Conservation (phyloP, 2,797 vertebrate species). For the Lemur catta region DNA sequence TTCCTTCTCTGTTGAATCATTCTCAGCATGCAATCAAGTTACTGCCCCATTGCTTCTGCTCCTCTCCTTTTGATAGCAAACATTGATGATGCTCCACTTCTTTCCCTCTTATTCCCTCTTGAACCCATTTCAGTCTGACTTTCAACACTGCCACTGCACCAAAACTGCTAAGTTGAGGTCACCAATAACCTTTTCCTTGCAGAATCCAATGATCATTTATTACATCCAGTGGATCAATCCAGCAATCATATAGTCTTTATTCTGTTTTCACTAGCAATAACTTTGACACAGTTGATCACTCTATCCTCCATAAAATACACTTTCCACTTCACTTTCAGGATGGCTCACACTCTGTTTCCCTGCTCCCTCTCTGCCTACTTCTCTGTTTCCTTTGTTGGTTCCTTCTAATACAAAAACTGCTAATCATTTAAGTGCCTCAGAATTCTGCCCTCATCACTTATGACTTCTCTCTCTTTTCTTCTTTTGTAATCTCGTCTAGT, state of each 20-base stretch:
- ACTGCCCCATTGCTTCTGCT: not conserved
- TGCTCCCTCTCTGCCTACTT: not conserved
- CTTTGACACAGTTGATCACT: not conserved
- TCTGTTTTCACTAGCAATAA: not conserved
- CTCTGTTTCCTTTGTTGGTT: not conserved
- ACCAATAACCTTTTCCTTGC: no score
- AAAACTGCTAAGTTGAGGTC: not conserved
- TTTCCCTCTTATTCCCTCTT: not conserved
- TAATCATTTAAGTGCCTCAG: not conserved
- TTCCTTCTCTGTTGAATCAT: not conserved
- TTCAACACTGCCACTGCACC: not conserved
- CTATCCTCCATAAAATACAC: not conserved
- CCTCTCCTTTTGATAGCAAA: not conserved
- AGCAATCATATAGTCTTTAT: no score
- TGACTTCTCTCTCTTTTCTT: not conserved
- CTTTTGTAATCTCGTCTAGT: not conserved
- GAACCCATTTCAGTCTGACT: not conserved
- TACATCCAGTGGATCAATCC: no score
- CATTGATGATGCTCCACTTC: not conserved
- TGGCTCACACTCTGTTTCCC: not conserved
- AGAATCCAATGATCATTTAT: not conserved
- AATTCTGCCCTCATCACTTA: not conserved
- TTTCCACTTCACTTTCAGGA: not conserved
- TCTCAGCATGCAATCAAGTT: not conserved
- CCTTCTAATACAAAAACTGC: not conserved